A percentile compares a stretch with the other conserved stretches of the same genome.
Evolutionary conservation across 1,140 invertebrate genomes (phyloP).

Genomic region (Ceratina calcarata): DNA sequence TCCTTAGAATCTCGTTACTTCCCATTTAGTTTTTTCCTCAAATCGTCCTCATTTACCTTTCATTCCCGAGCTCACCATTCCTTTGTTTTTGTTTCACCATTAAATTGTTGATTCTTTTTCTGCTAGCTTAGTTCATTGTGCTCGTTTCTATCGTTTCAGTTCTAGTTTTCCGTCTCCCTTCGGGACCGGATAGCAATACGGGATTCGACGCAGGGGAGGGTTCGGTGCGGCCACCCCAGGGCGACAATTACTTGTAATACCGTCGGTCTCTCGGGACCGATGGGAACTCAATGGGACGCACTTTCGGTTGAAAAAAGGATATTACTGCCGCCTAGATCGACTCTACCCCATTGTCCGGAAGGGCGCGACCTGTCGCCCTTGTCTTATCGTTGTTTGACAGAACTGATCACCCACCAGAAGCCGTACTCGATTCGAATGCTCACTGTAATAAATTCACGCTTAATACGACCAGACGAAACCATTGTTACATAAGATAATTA

Average conservation of each 20-base stretch:
- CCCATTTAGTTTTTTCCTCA: no score
- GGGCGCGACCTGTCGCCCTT: constrained; percentile 38
- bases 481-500: background rate
- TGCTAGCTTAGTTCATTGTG: no score
- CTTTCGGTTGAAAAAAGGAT: constrained; percentile 62
- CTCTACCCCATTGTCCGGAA: constrained; percentile 17
- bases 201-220: constrained; percentile 30
- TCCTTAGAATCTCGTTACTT: no score
- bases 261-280: constrained; percentile 66
- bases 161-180: background rate
- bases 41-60: background rate
- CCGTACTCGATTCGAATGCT: background rate
- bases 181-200: constrained; percentile 12
- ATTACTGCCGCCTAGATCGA: constrained; percentile 63
- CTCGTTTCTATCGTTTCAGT: background rate
- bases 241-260: constrained; percentile 76
- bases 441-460: constrained; percentile 7
- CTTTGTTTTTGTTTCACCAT: constrained; percentile 3
- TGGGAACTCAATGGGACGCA: constrained; percentile 72
- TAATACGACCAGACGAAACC: background rate
- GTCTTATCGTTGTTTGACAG: constrained; percentile 48
- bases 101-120: constrained; percentile 5
- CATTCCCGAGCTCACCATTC: background rate
- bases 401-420: constrained; percentile 41
- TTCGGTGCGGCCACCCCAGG: constrained; percentile 50